phyloP scores from a whole-genome alignment of 2,113 vertebrate species.

The Potamarius usumacintae region DNA sequence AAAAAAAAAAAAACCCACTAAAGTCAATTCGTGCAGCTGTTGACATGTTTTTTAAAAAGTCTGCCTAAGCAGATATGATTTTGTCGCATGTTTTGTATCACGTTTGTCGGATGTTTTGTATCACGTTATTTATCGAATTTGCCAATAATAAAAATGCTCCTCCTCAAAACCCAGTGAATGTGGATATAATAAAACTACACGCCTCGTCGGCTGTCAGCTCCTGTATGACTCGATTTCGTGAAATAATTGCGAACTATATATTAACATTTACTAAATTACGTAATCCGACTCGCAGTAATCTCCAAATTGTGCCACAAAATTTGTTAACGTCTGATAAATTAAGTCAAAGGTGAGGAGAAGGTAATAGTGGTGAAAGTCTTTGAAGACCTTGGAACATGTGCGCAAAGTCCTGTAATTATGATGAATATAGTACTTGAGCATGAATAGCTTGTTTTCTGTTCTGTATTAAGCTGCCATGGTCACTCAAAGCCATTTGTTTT shows the following conservation, averaged over 20 bases:
- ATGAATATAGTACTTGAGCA: not conserved
- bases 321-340: not conserved
- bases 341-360: not conserved
- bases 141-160: no score
- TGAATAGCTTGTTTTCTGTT: not conserved
- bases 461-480: not conserved
- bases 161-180: no score
- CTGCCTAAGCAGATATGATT: no score
- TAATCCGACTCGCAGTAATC: not conserved
- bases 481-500: not conserved
- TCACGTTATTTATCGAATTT: no score
- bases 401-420: not conserved
- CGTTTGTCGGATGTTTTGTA: no score
- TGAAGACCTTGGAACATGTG: not conserved
- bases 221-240: no score
- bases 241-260: not conserved
- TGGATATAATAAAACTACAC: no score
- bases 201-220: no score
- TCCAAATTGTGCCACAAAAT: not conserved
- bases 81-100: no score
- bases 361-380: not conserved
- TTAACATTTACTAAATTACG: not conserved
- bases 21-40: no score
- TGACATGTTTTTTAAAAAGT: no score
- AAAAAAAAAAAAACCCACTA: no score